phyloP scores from a whole-genome alignment of 2,797 vertebrate species.

The Steatocranus sp. region DNA sequence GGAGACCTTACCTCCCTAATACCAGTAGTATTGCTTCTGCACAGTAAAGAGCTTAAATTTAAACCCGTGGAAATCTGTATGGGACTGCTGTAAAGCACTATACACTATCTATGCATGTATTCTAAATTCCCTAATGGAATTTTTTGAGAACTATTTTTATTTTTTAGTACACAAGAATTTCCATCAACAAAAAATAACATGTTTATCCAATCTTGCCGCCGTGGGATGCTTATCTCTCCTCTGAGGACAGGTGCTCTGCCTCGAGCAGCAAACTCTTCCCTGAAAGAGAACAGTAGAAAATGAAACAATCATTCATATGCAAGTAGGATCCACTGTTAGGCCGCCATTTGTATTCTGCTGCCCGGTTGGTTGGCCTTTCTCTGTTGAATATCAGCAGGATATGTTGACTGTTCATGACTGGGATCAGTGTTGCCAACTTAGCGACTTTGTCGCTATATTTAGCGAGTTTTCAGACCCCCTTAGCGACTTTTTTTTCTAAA shows the following conservation, averaged over 20 bases:
- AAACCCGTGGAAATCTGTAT: conserved; percentile 23
- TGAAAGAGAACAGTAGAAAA: conserved; percentile 1
- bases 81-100: conserved; percentile 7
- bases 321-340: neutral
- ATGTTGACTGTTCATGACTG: conserved; percentile 42
- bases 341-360: conserved; percentile 15
- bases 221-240: neutral
- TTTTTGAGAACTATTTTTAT: neutral
- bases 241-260: conserved; percentile 25
- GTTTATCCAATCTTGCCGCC: neutral
- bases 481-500: too few relatives aligned
- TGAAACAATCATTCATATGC: conserved; percentile 36
- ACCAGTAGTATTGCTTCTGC: neutral
- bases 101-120: neutral
- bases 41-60: neutral
- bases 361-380: conserved; percentile 27
- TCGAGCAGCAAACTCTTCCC: conserved; percentile 1
- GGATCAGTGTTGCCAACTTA: too few relatives aligned
- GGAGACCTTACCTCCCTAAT: neutral
- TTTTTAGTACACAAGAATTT: neutral
- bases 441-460: too few relatives aligned
- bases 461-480: too few relatives aligned
- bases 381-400: conserved; percentile 26
- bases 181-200: conserved; percentile 2
- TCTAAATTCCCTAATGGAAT: neutral